phyloP scores from a whole-genome alignment of 2,113 vertebrate species.

The Aegotheles bennettii region DNA sequence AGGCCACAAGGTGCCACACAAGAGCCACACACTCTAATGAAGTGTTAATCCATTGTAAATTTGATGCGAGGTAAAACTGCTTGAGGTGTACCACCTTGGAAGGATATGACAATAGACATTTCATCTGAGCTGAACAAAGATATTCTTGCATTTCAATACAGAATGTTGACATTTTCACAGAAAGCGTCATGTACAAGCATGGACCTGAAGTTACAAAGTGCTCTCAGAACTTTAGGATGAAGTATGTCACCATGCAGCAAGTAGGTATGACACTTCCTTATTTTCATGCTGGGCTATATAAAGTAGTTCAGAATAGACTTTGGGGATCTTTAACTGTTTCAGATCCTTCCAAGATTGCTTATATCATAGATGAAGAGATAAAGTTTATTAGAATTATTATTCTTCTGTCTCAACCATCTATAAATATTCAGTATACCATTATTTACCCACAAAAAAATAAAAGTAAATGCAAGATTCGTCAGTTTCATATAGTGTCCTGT shows the following conservation, averaged over 20 bases:
- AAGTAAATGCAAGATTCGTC: background rate
- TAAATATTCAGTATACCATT: accelerated
- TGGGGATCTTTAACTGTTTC: background rate
- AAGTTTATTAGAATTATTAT: background rate
- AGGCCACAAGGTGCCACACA: background rate
- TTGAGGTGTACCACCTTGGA: background rate
- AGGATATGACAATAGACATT: background rate
- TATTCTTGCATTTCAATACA: background rate
- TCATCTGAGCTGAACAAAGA: background rate
- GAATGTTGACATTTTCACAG: background rate
- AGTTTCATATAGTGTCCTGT: background rate
- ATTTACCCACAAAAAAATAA: background rate
- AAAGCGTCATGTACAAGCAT: background rate
- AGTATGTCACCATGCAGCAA: background rate
- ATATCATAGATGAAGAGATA: background rate
- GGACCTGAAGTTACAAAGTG: background rate
- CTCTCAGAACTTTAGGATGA: background rate
- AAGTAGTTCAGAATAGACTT: background rate
- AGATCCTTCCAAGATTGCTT: background rate
- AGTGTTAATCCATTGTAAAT: background rate
- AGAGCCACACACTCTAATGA: background rate
- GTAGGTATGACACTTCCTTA: background rate
- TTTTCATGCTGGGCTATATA: background rate
- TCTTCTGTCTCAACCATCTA: background rate
- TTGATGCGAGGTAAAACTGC: background rate